Evolutionary conservation across 2,888 invertebrate species (phyloP), one percentile per base, ranked within the genome.

Genomic region (Drosophila koepferae): DNA sequence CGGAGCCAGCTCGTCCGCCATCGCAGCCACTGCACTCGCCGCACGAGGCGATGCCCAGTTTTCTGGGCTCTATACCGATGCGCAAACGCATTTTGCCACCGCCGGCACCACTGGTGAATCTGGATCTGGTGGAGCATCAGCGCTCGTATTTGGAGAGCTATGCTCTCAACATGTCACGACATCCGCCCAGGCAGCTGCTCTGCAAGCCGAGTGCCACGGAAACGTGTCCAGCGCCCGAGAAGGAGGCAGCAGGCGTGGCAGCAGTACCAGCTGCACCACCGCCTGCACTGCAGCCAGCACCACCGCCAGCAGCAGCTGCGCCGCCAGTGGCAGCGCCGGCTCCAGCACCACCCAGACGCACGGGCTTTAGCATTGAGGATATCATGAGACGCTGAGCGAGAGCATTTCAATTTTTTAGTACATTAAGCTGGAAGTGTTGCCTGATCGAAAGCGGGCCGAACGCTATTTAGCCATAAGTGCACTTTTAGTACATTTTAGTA

Each of bases 301-400:
- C 31, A 18, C 18, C 72, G 31, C 10, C 68, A 2, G 44, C 73
- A 2, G 44, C 73, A 2, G 12, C 68, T 9, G 44, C 72, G 36
- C 60, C 68, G 18, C 40, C 76, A 34, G 58, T 72, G 2, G 53
- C 63, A 16, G 86, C 90, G 23, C 48, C 48, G 92, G 94, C n/a
- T 88, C 92, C 91, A 92, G 64, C 73, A 91, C 94, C 94, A 18
- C 87, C 95, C 12, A 95, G 96, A 81, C 96, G 96, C 89, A 97
- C 97, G 91, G 97, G 97, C 20, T 97, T 97, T 92, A 97, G 97
- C 91, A 97, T 97, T 94, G 97, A 97, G 91, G 97, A 97, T 85
- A 97, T 97, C 82, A 97, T 97, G 97, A 95, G 97, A 90, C 96
- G 97, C 93, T 97, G 94, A 94, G 14, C 18, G 14, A 10, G 14